A percentile compares a stretch with the other conserved stretches of the same genome.
phyloP scores from a whole-genome alignment of 2,113 vertebrate species.

The Uropsilus gracilis region DNA sequence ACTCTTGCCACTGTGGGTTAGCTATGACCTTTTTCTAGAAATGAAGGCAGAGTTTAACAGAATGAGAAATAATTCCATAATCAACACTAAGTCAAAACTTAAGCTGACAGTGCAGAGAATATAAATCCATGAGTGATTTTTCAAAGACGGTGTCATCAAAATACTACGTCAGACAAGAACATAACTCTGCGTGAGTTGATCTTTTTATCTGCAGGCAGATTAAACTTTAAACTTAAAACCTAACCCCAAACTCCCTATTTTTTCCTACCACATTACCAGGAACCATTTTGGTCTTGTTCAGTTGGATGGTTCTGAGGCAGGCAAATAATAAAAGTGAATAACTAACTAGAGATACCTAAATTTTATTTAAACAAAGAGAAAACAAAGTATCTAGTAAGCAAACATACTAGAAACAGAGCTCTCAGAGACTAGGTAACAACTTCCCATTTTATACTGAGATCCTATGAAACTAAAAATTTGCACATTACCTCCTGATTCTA shows the following conservation, averaged over 20 bases:
- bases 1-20: neutral
- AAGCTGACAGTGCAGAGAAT: constrained; percentile 16
- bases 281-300: constrained; percentile 27
- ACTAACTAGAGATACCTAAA: neutral
- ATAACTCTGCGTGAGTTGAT: neutral
- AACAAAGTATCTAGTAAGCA: neutral
- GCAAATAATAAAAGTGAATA: neutral
- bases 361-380: constrained; percentile 39
- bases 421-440: neutral
- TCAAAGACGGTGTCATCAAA: neutral
- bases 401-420: neutral
- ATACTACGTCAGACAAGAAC: neutral
- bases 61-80: neutral
- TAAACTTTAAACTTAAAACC: neutral
- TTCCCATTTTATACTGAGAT: neutral
- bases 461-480: neutral
- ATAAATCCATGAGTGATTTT: neutral
- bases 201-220: neutral
- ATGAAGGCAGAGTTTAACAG: neutral
- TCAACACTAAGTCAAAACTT: constrained; percentile 3
- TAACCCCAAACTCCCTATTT: neutral
- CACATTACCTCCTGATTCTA: neutral
- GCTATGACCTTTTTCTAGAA: neutral
- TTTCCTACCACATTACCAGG: neutral
- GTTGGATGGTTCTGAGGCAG: neutral